Percentiles rank a stretch among this genome's conserved stretches.
These are phyloP conservation scores for Drosophila limbata DNA, from an alignment of 2,888 invertebrate species.

Conservation along the genomic window DNA sequence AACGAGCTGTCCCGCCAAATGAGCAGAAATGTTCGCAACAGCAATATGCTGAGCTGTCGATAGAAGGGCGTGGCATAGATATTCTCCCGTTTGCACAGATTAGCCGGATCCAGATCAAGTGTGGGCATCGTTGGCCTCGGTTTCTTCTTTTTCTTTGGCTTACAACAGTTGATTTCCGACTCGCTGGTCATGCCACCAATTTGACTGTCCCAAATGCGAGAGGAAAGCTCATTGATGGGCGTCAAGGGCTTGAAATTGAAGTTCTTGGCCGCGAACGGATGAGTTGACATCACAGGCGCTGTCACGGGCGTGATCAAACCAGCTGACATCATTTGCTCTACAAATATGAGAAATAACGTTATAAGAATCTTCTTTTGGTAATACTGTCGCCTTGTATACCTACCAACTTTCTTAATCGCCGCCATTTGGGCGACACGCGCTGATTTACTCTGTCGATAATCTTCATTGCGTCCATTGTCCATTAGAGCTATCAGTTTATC, in stretches of 20 bases:
- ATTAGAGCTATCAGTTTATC: slow-evolving; percentile 87
- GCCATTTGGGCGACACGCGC: slow-evolving; percentile 83
- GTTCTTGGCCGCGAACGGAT: slow-evolving; percentile 78
- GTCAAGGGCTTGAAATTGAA: slow-evolving; percentile 62
- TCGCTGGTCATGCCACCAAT: slow-evolving; percentile 45
- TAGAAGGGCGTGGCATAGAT: slow-evolving; percentile 87
- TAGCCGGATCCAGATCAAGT: slow-evolving; percentile 72
- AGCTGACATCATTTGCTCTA: slow-evolving; percentile 86
- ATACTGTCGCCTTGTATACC: not conserved
- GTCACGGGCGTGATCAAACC: slow-evolving; percentile 74
- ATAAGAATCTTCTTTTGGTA: not conserved
- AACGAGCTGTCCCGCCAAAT: slow-evolving; percentile 90
- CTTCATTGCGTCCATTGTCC: slow-evolving; percentile 87
- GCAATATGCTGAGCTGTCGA: slow-evolving; percentile 87
- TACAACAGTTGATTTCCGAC: slow-evolving; percentile 55
- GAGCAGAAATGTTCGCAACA: slow-evolving; percentile 88
- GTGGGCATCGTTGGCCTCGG: slow-evolving; percentile 53
- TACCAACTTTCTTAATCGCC: slow-evolving; percentile 85
- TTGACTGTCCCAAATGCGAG: slow-evolving; percentile 71
- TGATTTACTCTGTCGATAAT: slow-evolving; percentile 86
- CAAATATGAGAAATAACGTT: too few species aligned
- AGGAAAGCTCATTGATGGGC: slow-evolving; percentile 76
- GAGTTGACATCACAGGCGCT: slow-evolving; percentile 84
- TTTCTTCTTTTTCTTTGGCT: slow-evolving; percentile 71
- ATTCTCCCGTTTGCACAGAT: slow-evolving; percentile 82